Conservation (phyloP, 2,113 vertebrate species). For the Aegithalos caudatus region DNA sequence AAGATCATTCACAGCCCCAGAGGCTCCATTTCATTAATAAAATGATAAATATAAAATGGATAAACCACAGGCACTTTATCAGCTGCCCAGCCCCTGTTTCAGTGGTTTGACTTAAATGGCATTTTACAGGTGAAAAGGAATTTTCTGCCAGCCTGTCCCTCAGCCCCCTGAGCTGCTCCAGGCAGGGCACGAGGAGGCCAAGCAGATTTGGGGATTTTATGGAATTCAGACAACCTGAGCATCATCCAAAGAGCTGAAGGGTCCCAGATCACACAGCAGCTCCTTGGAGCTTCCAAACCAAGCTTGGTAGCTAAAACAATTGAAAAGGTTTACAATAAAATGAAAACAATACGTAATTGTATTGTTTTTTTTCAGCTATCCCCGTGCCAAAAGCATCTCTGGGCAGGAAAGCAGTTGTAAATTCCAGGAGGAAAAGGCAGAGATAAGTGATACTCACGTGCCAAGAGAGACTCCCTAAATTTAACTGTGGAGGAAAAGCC, state of each 20-base stretch:
- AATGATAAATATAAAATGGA: not conserved
- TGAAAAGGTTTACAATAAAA: not conserved
- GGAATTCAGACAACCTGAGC: not conserved
- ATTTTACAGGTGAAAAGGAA: not conserved
- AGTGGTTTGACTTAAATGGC: not conserved
- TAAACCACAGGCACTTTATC: not conserved
- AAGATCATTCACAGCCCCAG: not conserved
- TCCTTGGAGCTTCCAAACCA: not conserved
- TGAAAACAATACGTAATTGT: constrained; percentile 40
- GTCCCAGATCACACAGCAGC: constrained; percentile 24
- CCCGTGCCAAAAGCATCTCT: constrained; percentile 1
- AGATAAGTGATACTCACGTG: constrained; percentile 13
- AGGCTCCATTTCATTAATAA: not conserved
- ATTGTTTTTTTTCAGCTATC: constrained; percentile 21
- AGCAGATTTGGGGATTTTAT: not conserved
- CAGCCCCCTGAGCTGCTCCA: not conserved
- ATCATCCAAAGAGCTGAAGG: constrained; percentile 26
- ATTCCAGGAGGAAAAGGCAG: constrained; percentile 23
- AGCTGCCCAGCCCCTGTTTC: accelerated
- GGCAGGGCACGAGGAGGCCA: not conserved
- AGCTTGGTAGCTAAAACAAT: constrained; percentile 29
- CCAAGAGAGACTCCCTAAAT: constrained; percentile 53
- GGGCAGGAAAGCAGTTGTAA: constrained; percentile 36
- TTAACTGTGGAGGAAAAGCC: constrained; percentile 8
- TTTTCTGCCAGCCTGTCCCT: not conserved